Conservation (phyloP, 2,888 invertebrate genomes). For the Epinotia ramella region DNA sequence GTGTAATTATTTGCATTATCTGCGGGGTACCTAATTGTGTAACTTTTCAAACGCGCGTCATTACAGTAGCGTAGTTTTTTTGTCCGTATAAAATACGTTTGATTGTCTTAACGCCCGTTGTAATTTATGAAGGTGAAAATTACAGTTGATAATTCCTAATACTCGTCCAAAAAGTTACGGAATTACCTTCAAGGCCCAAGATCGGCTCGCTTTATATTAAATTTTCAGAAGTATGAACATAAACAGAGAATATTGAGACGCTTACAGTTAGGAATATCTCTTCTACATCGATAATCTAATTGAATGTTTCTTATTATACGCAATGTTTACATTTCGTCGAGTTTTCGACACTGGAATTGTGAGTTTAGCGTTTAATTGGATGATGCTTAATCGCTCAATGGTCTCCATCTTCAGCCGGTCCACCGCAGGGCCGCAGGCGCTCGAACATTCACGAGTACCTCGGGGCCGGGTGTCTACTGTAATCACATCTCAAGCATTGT, state of each 20-base stretch:
- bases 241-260: neutral
- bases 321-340: neutral
- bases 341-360: neutral
- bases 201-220: no score
- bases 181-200: no score
- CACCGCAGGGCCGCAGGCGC: neutral
- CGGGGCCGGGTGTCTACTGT: neutral
- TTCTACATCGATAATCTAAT: neutral
- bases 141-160: no score
- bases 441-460: neutral
- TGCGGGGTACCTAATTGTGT: no score
- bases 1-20: no score
- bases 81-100: no score
- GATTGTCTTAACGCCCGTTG: no score
- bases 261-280: neutral
- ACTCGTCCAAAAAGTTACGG: no score
- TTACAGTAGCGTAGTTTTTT: no score
- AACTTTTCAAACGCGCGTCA: no score
- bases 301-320: neutral
- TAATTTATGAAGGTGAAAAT: no score
- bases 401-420: neutral
- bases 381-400: constrained; percentile 12
- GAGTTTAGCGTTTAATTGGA: constrained; percentile 24
- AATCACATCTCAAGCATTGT: neutral
- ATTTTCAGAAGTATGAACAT: neutral